Base-by-base conservation (phyloP, 1,140 invertebrate species). In the Oscheius sp. region DNA sequence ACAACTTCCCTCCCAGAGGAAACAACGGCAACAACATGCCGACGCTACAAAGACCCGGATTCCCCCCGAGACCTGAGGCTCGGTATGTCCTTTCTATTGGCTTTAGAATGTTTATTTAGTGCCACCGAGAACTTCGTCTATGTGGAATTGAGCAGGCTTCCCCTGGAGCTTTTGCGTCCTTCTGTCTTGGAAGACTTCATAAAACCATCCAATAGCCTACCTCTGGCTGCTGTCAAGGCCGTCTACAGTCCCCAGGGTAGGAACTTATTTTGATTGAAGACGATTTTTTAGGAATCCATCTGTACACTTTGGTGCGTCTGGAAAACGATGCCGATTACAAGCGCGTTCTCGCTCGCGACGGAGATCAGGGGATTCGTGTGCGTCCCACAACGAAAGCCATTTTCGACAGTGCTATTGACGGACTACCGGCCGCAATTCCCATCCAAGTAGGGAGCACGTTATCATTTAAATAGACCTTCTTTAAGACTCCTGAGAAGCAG, bases 101-200 rank as follows among this genome's bases (percentile, higher is more conserved):
- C n/a, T n/a, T n/a, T n/a, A n/a, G n/a, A n/a, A n/a, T n/a, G n/a
- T n/a, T n/a, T n/a, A n/a, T n/a, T n/a, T n/a, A n/a, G n/a, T n/a
- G n/a, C n/a, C n/a, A n/a, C n/a, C n/a, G n/a, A n/a, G n/a, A n/a
- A n/a, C n/a, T n/a, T n/a, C 28, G 34, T 63, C 13, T 74, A 64
- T 59, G 38, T 75, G 1, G 74, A 75, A 67, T 34, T 75, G 15
- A 49, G 59, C 20, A 38, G 69, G 32, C 63, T 76, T 26, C 74
- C 74, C 2, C 31, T 13, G 32, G 72, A 76, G 61, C 29, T 76
- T 2, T 46, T 76, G 2, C 71, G 70, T 1, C 70, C 74, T 18
- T 29, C 68, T 20, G 46, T 45, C 20, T 28, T 76, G 18, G 74
- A 76, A 68, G 45, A 35, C 3, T 76, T 73, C 29, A 58, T 76